A percentile compares a stretch with the other conserved stretches of the same genome.
Evolutionary conservation across 2,888 invertebrate species (phyloP).

Genomic region (Micoletzkya japonica): DNA sequence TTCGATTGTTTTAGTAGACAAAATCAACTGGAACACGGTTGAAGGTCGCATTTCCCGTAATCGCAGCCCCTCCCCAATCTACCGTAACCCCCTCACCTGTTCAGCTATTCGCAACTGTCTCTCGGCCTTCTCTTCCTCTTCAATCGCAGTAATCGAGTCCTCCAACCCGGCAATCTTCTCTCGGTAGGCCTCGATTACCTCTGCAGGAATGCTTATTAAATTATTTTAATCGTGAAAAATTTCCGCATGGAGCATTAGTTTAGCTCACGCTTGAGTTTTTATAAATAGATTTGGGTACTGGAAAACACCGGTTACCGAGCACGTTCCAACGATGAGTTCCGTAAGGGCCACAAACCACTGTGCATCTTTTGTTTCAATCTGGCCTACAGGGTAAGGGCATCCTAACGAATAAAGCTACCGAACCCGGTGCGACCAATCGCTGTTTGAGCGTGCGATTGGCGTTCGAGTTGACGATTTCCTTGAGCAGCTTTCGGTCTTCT

Average conservation of each 20-base stretch:
- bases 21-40: no score
- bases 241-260: no score
- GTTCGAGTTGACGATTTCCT: slow-evolving; percentile 76
- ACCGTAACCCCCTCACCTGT: slow-evolving; percentile 66
- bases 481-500: slow-evolving; percentile 84
- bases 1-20: no score
- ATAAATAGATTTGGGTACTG: no score
- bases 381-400: no score
- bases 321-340: no score
- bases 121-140: slow-evolving; percentile 83
- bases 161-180: slow-evolving; percentile 77
- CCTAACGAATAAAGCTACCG: background rate
- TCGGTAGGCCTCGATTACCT: slow-evolving; percentile 85
- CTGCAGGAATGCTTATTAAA: slow-evolving; percentile 65
- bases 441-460: slow-evolving; percentile 52
- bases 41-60: no score
- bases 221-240: background rate
- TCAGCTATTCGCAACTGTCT: slow-evolving; percentile 81
- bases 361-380: no score
- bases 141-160: slow-evolving; percentile 79
- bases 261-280: no score
- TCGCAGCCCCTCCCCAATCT: slow-evolving; percentile 70
- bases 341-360: no score
- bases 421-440: slow-evolving; percentile 52
- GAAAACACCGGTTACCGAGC: no score